These are phyloP conservation scores for Cyprinodon diabolis DNA, from an alignment of 2,797 vertebrate genomes.

Conservation along the genomic window DNA sequence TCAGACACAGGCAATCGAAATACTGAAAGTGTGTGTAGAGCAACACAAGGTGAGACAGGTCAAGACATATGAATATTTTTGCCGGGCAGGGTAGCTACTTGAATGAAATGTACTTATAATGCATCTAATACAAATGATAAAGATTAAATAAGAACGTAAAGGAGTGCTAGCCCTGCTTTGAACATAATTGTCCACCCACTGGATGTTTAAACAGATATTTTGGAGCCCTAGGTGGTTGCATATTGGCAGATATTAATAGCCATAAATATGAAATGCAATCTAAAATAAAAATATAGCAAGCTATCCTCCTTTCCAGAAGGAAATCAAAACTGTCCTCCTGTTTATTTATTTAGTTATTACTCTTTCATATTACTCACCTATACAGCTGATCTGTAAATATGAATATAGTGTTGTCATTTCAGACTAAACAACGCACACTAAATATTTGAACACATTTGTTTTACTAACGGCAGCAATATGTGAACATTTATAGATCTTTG, in stretches of 20 bases:
- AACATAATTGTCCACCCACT: not conserved
- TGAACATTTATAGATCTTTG: not conserved
- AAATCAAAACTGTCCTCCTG: not conserved
- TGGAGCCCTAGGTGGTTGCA: not conserved
- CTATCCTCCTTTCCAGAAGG: not conserved
- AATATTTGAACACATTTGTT: constrained; percentile 8
- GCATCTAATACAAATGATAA: not conserved
- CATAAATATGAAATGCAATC: not conserved
- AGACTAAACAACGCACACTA: not conserved
- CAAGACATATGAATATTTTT: not conserved
- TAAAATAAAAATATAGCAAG: not conserved
- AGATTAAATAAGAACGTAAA: not conserved
- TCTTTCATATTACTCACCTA: not conserved
- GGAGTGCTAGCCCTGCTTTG: not conserved
- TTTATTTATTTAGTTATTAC: not conserved
- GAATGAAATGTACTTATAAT: too few species aligned
- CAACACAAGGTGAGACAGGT: not conserved
- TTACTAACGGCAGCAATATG: not conserved
- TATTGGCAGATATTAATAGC: not conserved
- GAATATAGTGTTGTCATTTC: not conserved
- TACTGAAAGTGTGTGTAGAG: not conserved
- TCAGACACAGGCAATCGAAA: not conserved
- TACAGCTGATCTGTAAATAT: not conserved
- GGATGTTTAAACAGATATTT: not conserved
- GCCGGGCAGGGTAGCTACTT: not conserved